Evolutionary conservation across 2,797 vertebrate species (phyloP).

Genomic region (Spinibarbus caldwelli): DNA sequence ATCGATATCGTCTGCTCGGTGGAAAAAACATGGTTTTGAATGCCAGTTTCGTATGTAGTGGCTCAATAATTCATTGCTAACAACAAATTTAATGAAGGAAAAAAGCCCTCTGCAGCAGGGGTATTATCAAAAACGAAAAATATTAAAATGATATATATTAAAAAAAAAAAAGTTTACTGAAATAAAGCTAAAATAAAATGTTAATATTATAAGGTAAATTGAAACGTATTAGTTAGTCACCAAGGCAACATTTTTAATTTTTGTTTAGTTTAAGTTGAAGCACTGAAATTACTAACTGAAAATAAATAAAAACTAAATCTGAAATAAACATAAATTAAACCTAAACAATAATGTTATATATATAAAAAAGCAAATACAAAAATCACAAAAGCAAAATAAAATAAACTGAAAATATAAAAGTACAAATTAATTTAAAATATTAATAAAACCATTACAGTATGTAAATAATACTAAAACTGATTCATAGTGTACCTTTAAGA

Average conservation of each 20-base stretch:
- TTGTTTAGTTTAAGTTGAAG: background rate
- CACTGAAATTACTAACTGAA: background rate
- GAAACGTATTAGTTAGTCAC: background rate
- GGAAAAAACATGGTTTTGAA: background rate
- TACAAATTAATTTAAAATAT: background rate
- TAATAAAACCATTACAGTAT: background rate
- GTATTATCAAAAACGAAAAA: no score
- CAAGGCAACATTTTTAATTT: background rate
- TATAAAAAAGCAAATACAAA: background rate
- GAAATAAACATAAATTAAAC: background rate
- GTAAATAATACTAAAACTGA: background rate
- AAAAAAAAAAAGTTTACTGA: background rate
- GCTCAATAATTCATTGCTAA: background rate
- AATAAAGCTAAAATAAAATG: background rate
- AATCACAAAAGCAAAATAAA: background rate
- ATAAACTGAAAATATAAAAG: background rate
- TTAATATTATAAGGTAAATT: no score
- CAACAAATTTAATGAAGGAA: no score
- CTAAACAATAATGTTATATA: background rate
- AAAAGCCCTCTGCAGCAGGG: no score
- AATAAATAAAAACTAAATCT: background rate
- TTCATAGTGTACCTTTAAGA: background rate
- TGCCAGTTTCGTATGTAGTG: background rate
- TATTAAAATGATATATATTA: no score
- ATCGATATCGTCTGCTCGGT: background rate